Evolutionary conservation across 2,113 vertebrate genomes (phyloP), one percentile per base, ranked within the genome.

Genomic region (Dissostichus mawsoni): DNA sequence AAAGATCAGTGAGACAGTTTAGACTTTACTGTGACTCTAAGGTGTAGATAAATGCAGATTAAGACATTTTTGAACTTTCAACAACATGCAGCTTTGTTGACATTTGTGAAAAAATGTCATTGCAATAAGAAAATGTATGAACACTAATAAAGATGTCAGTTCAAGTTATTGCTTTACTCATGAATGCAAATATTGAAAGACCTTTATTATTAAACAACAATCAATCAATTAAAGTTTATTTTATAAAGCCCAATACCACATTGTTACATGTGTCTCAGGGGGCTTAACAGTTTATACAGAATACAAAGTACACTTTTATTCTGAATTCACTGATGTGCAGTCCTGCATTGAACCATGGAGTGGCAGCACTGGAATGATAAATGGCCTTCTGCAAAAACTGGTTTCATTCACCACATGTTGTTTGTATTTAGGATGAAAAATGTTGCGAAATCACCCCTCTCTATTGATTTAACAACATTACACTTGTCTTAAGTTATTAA

Each of bases 311-410:
- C 14, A 10, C 33, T 53, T 7, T 0, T 2, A 5, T 36, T 5
- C 8, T 75, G 33, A 17, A 63, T 2, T 14, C 48, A 53, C 8
- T 67, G n/a, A 23, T 18, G 25, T 87, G 84, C 74, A 86, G 13
- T 88, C 13, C 85, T 72, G 69, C 20, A n/a, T 12, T 80, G 33
- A 0, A 62, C 90, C 93, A 91, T 41, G 1, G 13, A 44, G 83
- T 69, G 90, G 91, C 89, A 91, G 91, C 82, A 91, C 74, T 71
- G 44, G 61, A 74, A 69, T 74, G 57, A 65, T 44, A 76, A 87
- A 82, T 70, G 47, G 59, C 8, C 23, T 6, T 16, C 18, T 11
- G 55, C 58, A 57, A 8, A 8, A 11, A 8, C 48, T 2, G 7
- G 29, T 52, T 50, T 44, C 57, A 70, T 36, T 63, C 41, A 55